Evolutionary conservation across 2,888 invertebrate genomes (phyloP), one percentile per base, ranked within the genome.

Genomic region (Colostygia pectinataria): DNA sequence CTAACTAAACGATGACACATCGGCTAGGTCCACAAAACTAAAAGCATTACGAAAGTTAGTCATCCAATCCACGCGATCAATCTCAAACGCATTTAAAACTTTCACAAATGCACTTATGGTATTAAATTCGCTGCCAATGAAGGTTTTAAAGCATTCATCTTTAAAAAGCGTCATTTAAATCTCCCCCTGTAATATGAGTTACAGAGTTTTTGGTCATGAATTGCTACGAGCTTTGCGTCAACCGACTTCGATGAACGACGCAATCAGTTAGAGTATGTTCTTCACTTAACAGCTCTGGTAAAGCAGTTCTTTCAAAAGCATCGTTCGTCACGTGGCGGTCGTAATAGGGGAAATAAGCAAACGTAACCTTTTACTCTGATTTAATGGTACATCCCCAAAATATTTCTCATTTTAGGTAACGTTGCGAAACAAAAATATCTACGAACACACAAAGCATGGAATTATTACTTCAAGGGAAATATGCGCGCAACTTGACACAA

Each of bases 241-340:
- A 81, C 80, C 70, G 77, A 68, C 63, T 73, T 67, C 83, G 78
- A 82, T 81, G 76, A 81, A 74, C 69, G 73, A 72, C 60, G 78
- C 77, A 87, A 88, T 89, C 80, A 84, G 74, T 79, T 85, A 85
- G 83, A 87, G 86, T 86, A 81, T 76, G 71, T 73, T 73, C 66
- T 65, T 63, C 68, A 62, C 65, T 53, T 41, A 33, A 20, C 3
- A 20, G 4, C 20, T 9, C 27, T 7, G n/a, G 51, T 68, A 60
- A 74, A 20, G 6, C 5, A 4, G 20, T n/a, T n/a, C n/a, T n/a
- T n/a, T n/a, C n/a, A n/a, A n/a, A n/a, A n/a, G n/a, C n/a, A n/a
- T n/a, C 20, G 5, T 4, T 6, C 20, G 6, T 20, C 5, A 20
- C 20, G 6, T 6, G 20, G 5, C 20, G 20, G 20, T 20, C 20